Evolutionary conservation across 2,113 vertebrate species (phyloP).

Genomic region (Choloepus hoffmanni): DNA sequence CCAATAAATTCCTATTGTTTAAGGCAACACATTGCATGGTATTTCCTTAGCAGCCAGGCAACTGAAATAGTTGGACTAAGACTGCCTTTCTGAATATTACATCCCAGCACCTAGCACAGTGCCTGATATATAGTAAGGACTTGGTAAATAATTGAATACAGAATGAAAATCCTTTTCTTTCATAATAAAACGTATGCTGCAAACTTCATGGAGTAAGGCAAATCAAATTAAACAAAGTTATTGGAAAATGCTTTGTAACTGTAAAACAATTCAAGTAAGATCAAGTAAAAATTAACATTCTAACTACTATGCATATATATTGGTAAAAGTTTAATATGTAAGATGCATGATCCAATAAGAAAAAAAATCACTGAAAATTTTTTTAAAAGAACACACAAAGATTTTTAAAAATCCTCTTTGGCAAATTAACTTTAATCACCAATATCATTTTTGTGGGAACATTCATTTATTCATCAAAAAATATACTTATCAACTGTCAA

Average conservation of each 20-base stretch:
- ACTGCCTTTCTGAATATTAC: too few relatives aligned
- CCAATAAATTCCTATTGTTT: too few relatives aligned
- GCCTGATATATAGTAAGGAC: accelerated
- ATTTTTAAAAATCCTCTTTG: not conserved
- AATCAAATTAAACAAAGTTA: not conserved
- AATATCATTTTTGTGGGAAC: not conserved
- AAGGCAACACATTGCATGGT: too few relatives aligned
- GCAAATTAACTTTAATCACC: not conserved
- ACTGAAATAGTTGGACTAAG: too few relatives aligned
- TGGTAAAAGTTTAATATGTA: not conserved
- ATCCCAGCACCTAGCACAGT: too few relatives aligned
- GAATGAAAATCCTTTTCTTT: not conserved
- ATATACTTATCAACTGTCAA: not conserved
- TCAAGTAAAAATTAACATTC: not conserved
- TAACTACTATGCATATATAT: not conserved
- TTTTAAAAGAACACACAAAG: not conserved
- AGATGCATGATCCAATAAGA: not conserved
- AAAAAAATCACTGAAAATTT: not conserved
- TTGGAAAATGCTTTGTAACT: not conserved
- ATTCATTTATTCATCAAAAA: not conserved
- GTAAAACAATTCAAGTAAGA: not conserved
- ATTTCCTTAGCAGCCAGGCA: too few relatives aligned
- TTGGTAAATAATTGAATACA: not conserved
- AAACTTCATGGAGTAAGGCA: not conserved
- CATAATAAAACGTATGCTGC: not conserved